phyloP scores from a whole-genome alignment of 2,113 vertebrate species.

The Isichthys henryi region DNA sequence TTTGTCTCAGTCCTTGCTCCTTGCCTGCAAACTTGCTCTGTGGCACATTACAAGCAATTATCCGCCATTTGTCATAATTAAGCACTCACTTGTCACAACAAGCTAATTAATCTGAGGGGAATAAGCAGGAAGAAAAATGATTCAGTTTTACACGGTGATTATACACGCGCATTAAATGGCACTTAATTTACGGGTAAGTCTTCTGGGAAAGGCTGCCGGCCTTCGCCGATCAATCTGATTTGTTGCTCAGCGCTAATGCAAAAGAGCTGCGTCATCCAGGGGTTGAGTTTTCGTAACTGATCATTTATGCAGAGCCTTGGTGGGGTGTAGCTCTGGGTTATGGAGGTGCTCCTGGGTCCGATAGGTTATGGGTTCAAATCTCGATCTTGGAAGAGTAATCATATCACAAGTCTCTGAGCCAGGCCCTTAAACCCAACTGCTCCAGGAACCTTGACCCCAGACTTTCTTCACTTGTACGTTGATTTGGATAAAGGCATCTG shows the following conservation, averaged over 20 bases:
- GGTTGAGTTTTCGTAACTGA: not conserved
- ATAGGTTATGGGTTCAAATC: not conserved
- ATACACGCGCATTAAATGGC: conserved; percentile 22
- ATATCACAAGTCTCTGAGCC: not conserved
- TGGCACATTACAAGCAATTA: conserved; percentile 15
- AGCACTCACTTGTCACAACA: conserved; percentile 27
- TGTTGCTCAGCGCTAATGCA: not conserved
- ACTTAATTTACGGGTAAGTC: conserved; percentile 21
- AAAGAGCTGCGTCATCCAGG: not conserved
- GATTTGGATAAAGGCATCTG: not conserved
- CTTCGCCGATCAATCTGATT: not conserved
- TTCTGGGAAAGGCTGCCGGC: not conserved
- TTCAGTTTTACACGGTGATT: conserved; percentile 14
- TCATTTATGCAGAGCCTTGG: not conserved
- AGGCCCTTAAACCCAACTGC: not conserved
- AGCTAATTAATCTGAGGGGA: conserved; percentile 29
- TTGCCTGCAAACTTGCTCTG: not conserved
- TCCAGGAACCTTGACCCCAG: not conserved
- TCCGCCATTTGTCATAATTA: conserved; percentile 23
- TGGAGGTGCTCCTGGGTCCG: not conserved
- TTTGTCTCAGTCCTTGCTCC: not conserved
- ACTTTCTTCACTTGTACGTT: not conserved
- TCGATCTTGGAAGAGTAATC: not conserved
- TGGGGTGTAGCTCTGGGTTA: not conserved
- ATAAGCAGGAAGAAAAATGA: conserved; percentile 16